Base-by-base conservation (phyloP, 2,888 invertebrate species). In the Autographa pulchrina region DNA sequence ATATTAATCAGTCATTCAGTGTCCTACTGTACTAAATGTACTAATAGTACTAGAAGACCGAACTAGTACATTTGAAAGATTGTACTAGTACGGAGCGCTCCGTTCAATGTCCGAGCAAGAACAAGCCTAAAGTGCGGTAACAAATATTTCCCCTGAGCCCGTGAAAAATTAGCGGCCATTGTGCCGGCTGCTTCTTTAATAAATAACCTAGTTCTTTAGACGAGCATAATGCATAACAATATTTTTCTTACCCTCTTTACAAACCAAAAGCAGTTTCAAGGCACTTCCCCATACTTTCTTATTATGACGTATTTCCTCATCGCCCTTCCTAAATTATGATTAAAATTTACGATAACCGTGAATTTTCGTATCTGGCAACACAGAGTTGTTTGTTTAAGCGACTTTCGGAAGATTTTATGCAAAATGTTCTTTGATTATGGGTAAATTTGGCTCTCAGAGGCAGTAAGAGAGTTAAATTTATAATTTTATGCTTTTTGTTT, bases 321-420 rank as follows among this genome's bases (percentile, higher is more conserved):
- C 85, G 86, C 86, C 86, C 85, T 77, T 81, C 85, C 77, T 83
- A 90, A 91, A 91, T 89, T 89, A 87, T 91, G 88, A 93, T 93
- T 92, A 91, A 89, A 92, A 92, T 92, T 92, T 91, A 93, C 86
- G 84, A 84, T 85, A 81, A 83, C 77, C 74, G 71, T 79, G 59
- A 73, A 81, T 77, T 76, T 75, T 74, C 73, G 75, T 75, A 79
- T 85, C 81, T 73, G 9, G 62, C 86, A 86, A 86, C 86, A 89
- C 85, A 82, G 81, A 82, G 65, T 84, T 84, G 80, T 85, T 84
- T 81, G 81, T 74, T 72, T 68, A 72, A 74, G 77, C 72, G 73
- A 79, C 65, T 79, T 78, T 74, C 16, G 56, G 70, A 72, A 59
- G 78, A 77, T 81, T 77, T 80, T 86, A 83, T 86, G 85, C 81